Percentiles rank a stretch among this genome's conserved stretches.
phyloP scores from a whole-genome alignment of 2,888 invertebrate genomes.

The Trichacis sp. region DNA sequence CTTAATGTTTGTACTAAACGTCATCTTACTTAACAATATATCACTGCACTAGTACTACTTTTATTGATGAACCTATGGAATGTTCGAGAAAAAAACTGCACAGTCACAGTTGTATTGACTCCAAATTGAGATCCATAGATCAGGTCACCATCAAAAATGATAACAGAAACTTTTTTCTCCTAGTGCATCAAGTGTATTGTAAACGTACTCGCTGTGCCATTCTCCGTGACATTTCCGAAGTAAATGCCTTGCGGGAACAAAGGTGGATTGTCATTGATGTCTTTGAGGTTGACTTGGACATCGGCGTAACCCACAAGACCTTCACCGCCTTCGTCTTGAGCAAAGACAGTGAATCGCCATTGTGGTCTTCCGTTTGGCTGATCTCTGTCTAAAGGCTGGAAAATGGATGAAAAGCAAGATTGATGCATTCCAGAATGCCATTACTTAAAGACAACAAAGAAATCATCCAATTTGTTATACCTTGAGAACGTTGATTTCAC shows the following conservation, averaged over 20 bases:
- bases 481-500: conserved; percentile 95
- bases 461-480: conserved; percentile 70
- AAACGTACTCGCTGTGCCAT: conserved; percentile 83
- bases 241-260: conserved; percentile 95
- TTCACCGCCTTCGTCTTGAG: conserved; percentile 95
- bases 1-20: too few species aligned
- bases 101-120: too few species aligned
- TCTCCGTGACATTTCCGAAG: conserved; percentile 95
- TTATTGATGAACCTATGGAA: too few species aligned
- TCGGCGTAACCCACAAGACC: conserved; percentile 97
- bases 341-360: conserved; percentile 96
- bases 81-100: too few species aligned
- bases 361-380: conserved; percentile 96
- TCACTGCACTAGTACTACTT: too few species aligned
- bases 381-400: conserved; percentile 94
- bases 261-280: conserved; percentile 98
- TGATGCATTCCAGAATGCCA: neutral
- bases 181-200: too few species aligned
- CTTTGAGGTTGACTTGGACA: conserved; percentile 96
- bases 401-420: conserved; percentile 15
- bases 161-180: too few species aligned
- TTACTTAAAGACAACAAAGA: too few species aligned
- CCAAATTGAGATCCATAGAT: too few species aligned
- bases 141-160: too few species aligned
- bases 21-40: too few species aligned